Conservation (phyloP, 92 coral and sea anemone genomes). For the Paramuricea clavata region DNA sequence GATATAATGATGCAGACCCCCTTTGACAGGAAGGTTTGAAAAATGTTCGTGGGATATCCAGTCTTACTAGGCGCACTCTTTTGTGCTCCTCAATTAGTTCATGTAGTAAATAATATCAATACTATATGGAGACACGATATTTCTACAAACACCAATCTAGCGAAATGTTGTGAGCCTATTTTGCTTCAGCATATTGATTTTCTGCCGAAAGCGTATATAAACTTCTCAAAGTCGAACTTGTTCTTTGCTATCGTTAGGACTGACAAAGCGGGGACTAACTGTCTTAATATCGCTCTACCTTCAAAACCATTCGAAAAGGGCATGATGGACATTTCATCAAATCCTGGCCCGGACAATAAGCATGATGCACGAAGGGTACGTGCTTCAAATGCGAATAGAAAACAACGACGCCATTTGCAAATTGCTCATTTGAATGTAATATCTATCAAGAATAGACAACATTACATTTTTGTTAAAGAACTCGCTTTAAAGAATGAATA, state of each 20-base stretch:
- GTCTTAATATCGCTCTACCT: constrained; percentile 42
- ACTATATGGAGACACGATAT: background rate
- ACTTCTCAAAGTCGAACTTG: background rate
- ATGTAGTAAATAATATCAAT: too few species aligned
- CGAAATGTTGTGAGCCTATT: background rate
- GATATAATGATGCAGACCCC: too few species aligned
- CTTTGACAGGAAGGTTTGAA: too few species aligned
- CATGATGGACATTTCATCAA: constrained; percentile 50
- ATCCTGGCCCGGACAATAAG: constrained; percentile 46
- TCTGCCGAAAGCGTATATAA: background rate
- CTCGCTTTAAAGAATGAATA: constrained; percentile 32
- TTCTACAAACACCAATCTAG: background rate
- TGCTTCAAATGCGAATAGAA: constrained; percentile 19
- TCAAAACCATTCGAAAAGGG: constrained; percentile 46
- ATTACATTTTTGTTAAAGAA: constrained; percentile 31
- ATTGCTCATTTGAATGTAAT: constrained; percentile 51
- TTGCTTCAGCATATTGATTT: background rate
- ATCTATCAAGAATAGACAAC: constrained; percentile 57
- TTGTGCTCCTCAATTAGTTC: too few species aligned
- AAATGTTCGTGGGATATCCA: too few species aligned
- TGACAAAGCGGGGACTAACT: constrained; percentile 16
- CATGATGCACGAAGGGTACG: background rate
- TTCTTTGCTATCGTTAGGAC: background rate
- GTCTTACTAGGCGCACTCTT: too few species aligned
- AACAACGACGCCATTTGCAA: constrained; percentile 31